Evolutionary conservation across 2,113 vertebrate species (phyloP), one percentile per base, ranked within the genome.

Genomic region (Noturus placidus): DNA sequence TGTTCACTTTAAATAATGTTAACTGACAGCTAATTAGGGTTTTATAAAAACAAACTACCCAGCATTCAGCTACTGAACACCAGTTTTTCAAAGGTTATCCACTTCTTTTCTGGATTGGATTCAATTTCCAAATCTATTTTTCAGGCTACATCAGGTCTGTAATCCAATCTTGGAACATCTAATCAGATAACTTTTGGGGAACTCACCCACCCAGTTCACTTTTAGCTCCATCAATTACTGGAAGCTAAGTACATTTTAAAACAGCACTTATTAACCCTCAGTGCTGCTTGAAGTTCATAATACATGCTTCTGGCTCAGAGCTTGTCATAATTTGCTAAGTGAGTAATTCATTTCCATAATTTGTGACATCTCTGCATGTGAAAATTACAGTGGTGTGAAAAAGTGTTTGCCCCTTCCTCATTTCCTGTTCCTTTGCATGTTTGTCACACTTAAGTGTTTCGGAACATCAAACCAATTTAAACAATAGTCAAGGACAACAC

Each of bases 121-220:
- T 67, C 19, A 52, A 6, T 79, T 65, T 65, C 63, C 15, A 78
- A 33, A 65, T 67, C 57, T 52, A 67, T 86, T 38, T 67, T 22
- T 13, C 35, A 52, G 30, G 59, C 76, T 79, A 65, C 13, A 33
- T 65, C 59, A 52, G 85, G 25, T 9, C 42, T 54, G 59, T 86
- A 86, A 86, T 86, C 38, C 30, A 56, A 86, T 86, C 61, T 56
- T 4, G 67, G 76, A 65, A 30, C 27, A 65, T 77, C 42, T 79
- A 63, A 86, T 86, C 57, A 38, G 46, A 86, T 78, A 63, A 50
- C 42, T 54, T 65, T 67, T 74, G 54, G 84, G 5, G 59, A 74
- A 79, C 42, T 79, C 67, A 70, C 56, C 77, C 3, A 52, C 59
- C 59, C 38, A 70, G 27, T 54, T 83, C 33, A 25, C 65, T 56